Percentiles rank a stretch among this genome's conserved stretches.
Conservation (phyloP, 1,140 invertebrate species). For the Solen grandis region DNA sequence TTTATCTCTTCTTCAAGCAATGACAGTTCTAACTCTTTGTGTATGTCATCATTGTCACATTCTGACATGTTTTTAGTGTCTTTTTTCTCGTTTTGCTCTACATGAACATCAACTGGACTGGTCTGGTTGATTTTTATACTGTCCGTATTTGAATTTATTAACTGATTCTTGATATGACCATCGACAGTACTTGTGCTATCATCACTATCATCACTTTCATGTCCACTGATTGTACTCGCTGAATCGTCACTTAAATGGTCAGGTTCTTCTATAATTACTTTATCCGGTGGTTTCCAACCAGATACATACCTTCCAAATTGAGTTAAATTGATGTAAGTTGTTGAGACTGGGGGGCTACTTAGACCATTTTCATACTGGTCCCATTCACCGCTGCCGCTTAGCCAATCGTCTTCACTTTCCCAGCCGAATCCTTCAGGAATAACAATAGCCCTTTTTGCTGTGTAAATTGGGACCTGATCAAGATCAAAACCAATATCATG, state of each 20-base stretch:
- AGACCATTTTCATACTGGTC: slow-evolving; percentile 35
- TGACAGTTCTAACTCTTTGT: background rate
- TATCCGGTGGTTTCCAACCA: slow-evolving; percentile 40
- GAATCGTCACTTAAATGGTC: slow-evolving; percentile 12
- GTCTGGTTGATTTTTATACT: too few species aligned
- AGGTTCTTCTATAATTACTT: slow-evolving; percentile 23
- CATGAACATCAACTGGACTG: too few species aligned
- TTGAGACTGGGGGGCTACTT: slow-evolving; percentile 37
- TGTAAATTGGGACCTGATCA: slow-evolving; percentile 41
- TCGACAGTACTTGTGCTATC: too few species aligned
- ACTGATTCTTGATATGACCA: too few species aligned
- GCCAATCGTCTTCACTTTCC: slow-evolving; percentile 44
- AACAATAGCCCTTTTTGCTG: slow-evolving; percentile 29
- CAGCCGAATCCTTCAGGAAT: slow-evolving; percentile 45
- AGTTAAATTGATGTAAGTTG: slow-evolving; percentile 3
- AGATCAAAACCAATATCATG: background rate
- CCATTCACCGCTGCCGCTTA: slow-evolving; percentile 42
- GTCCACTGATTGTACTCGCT: slow-evolving; percentile 8
- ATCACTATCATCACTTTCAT: background rate
- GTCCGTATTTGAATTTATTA: too few species aligned
- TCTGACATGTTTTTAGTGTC: background rate
- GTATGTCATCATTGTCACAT: background rate
- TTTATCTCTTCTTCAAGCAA: slow-evolving; percentile 18
- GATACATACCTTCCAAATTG: slow-evolving; percentile 18
- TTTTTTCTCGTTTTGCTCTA: background rate